phyloP scores from a whole-genome alignment of 2,888 invertebrate genomes.

The Diarsia rubi region DNA sequence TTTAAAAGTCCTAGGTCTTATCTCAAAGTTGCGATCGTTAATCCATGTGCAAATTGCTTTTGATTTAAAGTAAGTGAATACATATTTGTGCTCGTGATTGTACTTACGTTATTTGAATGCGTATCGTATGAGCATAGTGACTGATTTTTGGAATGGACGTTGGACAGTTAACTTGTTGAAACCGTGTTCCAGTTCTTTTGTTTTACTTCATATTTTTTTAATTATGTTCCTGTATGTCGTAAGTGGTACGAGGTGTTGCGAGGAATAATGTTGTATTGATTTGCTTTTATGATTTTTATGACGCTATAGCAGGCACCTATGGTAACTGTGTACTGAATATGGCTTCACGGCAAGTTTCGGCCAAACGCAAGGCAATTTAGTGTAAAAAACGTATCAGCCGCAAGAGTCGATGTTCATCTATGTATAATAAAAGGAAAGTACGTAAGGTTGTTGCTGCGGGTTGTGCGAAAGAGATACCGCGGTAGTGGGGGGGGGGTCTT shows the following conservation, averaged over 20 bases:
- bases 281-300: constrained; percentile 22
- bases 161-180: constrained; percentile 74
- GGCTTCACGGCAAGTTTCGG: not conserved
- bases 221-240: constrained; percentile 54
- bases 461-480: too few species aligned
- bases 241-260: constrained; percentile 55
- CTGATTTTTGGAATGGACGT: constrained; percentile 73
- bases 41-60: not conserved
- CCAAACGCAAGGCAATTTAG: not conserved
- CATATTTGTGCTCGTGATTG: not conserved
- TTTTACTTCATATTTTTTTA: constrained; percentile 61
- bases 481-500: too few species aligned
- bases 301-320: not conserved
- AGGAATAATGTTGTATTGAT: constrained; percentile 42
- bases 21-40: not conserved
- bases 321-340: not conserved
- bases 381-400: not conserved
- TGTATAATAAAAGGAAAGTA: too few species aligned
- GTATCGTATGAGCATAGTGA: constrained; percentile 51
- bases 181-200: constrained; percentile 57
- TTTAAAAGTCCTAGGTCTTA: not conserved
- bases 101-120: constrained; percentile 60
- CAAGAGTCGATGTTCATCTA: not conserved
- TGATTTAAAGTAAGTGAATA: not conserved
- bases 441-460: too few species aligned